Conservation (phyloP, 2,113 vertebrate species). For the Channa maculata region DNA sequence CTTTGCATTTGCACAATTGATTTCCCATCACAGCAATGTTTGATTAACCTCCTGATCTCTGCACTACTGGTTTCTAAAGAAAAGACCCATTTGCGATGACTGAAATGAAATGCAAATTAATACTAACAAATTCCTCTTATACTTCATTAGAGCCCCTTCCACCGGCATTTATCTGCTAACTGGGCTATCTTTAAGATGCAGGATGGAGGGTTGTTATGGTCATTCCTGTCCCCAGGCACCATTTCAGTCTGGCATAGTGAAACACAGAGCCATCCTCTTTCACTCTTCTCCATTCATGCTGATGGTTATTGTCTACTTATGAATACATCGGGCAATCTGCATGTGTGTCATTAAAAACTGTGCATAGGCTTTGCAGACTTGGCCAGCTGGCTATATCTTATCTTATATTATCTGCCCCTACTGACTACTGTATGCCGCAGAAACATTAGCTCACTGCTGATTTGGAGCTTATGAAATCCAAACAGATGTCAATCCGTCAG, state of each 20-base stretch:
- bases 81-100: background rate
- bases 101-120: slow-evolving; percentile 13
- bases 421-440: background rate
- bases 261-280: slow-evolving; percentile 16
- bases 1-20: background rate
- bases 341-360: slow-evolving; percentile 47
- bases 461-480: slow-evolving; percentile 53
- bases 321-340: slow-evolving; percentile 33
- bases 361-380: slow-evolving; percentile 23
- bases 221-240: slow-evolving; percentile 26
- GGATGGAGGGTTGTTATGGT: slow-evolving; percentile 14
- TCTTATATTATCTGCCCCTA: slow-evolving; percentile 26
- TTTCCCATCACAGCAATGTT: background rate
- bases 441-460: slow-evolving; percentile 2
- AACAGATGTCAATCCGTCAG: slow-evolving; percentile 54
- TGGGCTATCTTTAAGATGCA: background rate
- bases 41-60: background rate
- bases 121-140: background rate
- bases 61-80: background rate
- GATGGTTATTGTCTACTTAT: slow-evolving; percentile 58
- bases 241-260: slow-evolving; percentile 16
- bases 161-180: slow-evolving; percentile 3
- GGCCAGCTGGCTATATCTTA: slow-evolving; percentile 42
- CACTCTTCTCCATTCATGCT: slow-evolving; percentile 10
- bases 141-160: slow-evolving; percentile 9